Base-by-base conservation (phyloP, 2,888 invertebrate species). In the Pseudeuparius sepicola region DNA sequence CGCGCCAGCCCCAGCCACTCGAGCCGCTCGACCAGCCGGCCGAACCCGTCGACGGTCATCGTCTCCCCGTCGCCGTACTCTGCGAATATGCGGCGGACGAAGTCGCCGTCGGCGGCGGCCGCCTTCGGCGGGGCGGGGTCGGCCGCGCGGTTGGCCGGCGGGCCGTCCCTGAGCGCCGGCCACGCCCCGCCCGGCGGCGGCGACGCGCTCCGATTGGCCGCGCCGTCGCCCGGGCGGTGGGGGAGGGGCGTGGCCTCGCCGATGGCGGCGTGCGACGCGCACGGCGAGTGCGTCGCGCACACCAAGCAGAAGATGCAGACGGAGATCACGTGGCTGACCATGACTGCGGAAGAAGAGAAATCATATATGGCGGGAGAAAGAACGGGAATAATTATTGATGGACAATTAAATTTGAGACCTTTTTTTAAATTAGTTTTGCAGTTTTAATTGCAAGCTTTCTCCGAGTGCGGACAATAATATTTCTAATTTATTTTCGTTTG, bases 281-380 rank as follows among this genome's bases (percentile, higher is more conserved):
- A 85, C 0, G 78, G 78, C 20, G 72, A 65, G 52, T 83, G 83
- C 7, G 83, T 76, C 2, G 84, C 82, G 53, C 84, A 85, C 1
- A 86, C 64, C 29, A 86, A 68, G 54, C 86, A 86, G 50, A 86
- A 79, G 61, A 86, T 78, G 55, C 85, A 84, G n/a, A 84, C 83
- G 9, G 82, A 78, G 48, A 85, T 75, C 37, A 86, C 66, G 53
- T 75, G 74, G 48, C 76, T 68, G 44, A 71, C 71, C 75, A 63
- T 63, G 6, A 20, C n/a, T 20, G n/a, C n/a, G n/a, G n/a, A n/a
- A n/a, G n/a, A n/a, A n/a, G n/a, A n/a, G n/a, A n/a, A n/a, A n/a
- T n/a, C n/a, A n/a, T n/a, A n/a, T n/a, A n/a, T n/a, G n/a, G n/a
- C n/a, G n/a, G n/a, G n/a, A n/a, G n/a, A n/a, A n/a, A n/a, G n/a